Evolutionary conservation across 2,797 vertebrate species (phyloP), one percentile per base, ranked within the genome.

Genomic region (Taenioides sp.): DNA sequence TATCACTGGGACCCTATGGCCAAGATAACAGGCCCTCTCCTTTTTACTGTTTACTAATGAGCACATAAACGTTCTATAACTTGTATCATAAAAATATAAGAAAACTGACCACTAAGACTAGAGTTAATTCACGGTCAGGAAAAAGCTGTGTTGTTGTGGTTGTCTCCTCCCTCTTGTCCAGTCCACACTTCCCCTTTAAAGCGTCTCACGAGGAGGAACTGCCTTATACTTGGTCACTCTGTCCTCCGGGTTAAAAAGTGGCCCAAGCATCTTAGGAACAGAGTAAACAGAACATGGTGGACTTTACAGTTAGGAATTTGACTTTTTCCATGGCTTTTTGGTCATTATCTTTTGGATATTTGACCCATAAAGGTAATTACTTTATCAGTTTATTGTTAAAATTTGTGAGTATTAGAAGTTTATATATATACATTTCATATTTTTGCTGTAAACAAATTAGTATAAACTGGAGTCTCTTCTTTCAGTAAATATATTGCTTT

Each of bases 121-220:
- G 16, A 28, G 55, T 71, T 31, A 58, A 18, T 34, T 58, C 54
- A 50, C 28, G 14, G 49, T 49, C 64, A 82, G 81, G 71, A 75
- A 75, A 57, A 70, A 63, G 49, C 69, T 50, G 55, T 6, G 60
- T 23, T 54, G 43, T 40, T 2, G 64, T 40, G 63, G 1, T 72
- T n/a, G n/a, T 62, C 68, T 31, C 74, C 72, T 65, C 68, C 65
- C 47, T 65, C 75, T 81, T 77, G 72, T 85, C 72, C 65, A 71
- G 40, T 49, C 49, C 11, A 43, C 43, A 80, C 89, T 86, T 88
- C 88, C 88, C 77, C 87, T 90, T 86, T 82, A 82, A 82, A 80
- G 78, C 28, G 43, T 72, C 68, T 17, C 40, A 71, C 63, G 11
- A 62, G 70, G 81, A 78, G 77, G 62, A 76, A 37, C 67, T 69